Evolutionary conservation across 2,888 invertebrate species (phyloP), one percentile per base, ranked within the genome.

Genomic region (Coronaproctus castanopsis): DNA sequence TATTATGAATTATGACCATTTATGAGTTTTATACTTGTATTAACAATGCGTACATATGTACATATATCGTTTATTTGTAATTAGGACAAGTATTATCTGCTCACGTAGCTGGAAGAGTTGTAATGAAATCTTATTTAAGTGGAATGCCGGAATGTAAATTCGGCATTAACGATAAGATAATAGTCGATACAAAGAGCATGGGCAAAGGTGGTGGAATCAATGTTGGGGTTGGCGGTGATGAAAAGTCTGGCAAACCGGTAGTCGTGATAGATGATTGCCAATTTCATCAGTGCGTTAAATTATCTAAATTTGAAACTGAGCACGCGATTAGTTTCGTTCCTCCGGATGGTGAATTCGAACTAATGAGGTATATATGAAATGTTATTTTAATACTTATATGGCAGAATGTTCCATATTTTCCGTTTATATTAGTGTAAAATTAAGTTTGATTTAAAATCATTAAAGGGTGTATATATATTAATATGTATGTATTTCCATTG

Each of bases 141-240:
- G 98, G 98, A 36, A 99, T 99, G 98, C 98, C 98, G 0, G 98
- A 98, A 73, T 99, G 98, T 77, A 99, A 98, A 77, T 98, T 89
- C 72, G 98, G 98, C 19, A 97, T 98, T 69, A 99, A 99, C 70
- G 98, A 99, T 73, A 99, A 98, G 74, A 90, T 98, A 61, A 90
- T 97, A 3, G 93, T 99, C 90, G 98, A 98, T 69, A 83, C 88
- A 0, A 89, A 89, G 70, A 87, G 87, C 2, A 81, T 82, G 19
- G 79, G 77, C 55, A 69, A 69, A 18, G 75, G 80, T 70, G 65
- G 65, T 2, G 14, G 14, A 8, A 57, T 65, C 1, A 63, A 62
- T 20, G 63, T 65, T 1, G 65, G 65, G 1, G 60, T 61, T n/a
- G 66, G 65, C 5, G 65, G 63, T 0, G 66, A 67, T 63, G 88